phyloP scores from a whole-genome alignment of 2,113 vertebrate species.

The Sclerurus mexicanus region DNA sequence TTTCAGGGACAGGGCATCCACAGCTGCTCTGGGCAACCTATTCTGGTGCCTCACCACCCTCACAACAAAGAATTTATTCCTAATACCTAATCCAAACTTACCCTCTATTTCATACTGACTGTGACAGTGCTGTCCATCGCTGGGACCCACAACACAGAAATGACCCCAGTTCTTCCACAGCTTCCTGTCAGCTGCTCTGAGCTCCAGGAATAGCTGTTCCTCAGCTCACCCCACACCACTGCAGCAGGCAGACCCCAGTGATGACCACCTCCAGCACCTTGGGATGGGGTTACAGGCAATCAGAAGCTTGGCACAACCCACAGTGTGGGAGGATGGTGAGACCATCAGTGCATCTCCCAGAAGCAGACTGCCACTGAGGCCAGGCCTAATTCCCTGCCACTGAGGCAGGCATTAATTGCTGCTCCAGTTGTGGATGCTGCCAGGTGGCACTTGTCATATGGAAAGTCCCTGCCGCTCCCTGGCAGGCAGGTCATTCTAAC shows the following conservation, averaged over 20 bases:
- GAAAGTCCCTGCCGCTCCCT: conserved; percentile 52
- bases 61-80: background rate
- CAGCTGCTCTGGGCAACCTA: background rate
- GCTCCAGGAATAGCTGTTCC: background rate
- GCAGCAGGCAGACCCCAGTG: background rate
- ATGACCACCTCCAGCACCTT: background rate
- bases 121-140: accelerated
- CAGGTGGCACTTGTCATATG: conserved; percentile 45
- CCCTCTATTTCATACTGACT: background rate
- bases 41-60: background rate
- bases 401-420: background rate
- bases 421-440: background rate
- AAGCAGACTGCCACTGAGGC: background rate
- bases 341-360: background rate
- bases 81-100: background rate
- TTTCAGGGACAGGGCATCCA: background rate
- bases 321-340: background rate
- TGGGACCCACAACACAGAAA: accelerated
- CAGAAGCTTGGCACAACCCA: background rate
- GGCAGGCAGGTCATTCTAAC: background rate
- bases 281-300: accelerated
- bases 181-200: conserved; percentile 23
- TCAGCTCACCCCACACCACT: background rate
- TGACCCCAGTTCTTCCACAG: background rate
- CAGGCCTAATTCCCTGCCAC: background rate